Percentiles rank a stretch among this genome's conserved stretches.
These are phyloP conservation scores for Chloromyia formosa DNA, from an alignment of 2,888 invertebrate genomes.

Conservation along the genomic window DNA sequence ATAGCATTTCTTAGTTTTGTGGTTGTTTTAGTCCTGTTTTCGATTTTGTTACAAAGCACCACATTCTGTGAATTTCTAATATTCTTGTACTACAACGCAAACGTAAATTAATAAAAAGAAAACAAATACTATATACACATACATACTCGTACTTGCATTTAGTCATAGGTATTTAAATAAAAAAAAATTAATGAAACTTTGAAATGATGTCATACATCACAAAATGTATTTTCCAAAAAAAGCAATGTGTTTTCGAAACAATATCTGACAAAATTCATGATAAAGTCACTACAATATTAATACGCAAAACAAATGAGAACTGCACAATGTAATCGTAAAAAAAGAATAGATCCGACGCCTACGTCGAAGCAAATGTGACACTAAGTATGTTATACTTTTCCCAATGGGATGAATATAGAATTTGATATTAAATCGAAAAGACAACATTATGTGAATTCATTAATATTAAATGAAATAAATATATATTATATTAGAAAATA, in stretches of 20 bases:
- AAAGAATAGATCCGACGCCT: background rate
- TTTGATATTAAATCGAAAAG: background rate
- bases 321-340: slow-evolving; percentile 26
- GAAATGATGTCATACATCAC: slow-evolving; percentile 34
- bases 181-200: background rate
- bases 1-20: no score
- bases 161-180: no score
- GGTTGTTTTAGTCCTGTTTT: no score
- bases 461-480: no score
- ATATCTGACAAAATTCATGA: slow-evolving; percentile 2
- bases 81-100: no score
- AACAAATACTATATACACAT: no score
- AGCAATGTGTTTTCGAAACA: slow-evolving; percentile 1
- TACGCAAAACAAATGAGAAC: background rate
- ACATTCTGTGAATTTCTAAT: no score
- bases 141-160: no score
- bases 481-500: slow-evolving; percentile 18
- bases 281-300: background rate
- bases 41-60: no score
- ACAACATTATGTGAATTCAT: no score
- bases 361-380: slow-evolving; percentile 9
- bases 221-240: slow-evolving; percentile 31
- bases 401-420: background rate
- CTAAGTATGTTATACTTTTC: slow-evolving; percentile 16
- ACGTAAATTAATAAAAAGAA: no score